Evolutionary conservation across 2,888 invertebrate species (phyloP).

Genomic region (Leistus spinibarbis): DNA sequence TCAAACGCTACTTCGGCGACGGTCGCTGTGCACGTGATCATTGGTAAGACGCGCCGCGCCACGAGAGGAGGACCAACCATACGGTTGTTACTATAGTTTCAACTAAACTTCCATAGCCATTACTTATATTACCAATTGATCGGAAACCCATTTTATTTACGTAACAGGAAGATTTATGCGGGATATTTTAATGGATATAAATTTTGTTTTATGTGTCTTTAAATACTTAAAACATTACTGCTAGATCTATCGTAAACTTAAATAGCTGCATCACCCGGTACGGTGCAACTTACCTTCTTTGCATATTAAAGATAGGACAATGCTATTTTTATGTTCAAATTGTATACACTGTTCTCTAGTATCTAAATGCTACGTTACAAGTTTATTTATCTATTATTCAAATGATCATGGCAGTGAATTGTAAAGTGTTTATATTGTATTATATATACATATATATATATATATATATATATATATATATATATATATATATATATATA

Average conservation of each 20-base stretch:
- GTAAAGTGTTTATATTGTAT: too few relatives aligned
- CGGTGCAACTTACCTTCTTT: neutral
- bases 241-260: neutral
- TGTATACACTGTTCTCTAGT: neutral
- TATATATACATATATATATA: too few relatives aligned
- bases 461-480: too few relatives aligned
- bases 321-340: neutral
- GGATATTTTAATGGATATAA: neutral
- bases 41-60: constrained; percentile 68
- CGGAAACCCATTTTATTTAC: too few relatives aligned
- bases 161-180: neutral
- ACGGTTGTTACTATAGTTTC: neutral
- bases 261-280: neutral
- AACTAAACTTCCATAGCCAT: neutral
- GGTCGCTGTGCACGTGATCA: constrained; percentile 83
- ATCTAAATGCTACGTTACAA: neutral
- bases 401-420: neutral
- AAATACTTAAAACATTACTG: neutral
- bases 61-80: neutral
- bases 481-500: too few relatives aligned
- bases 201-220: neutral
- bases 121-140: too few relatives aligned
- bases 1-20: constrained; percentile 82
- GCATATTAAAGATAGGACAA: neutral
- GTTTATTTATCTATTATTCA: neutral